Evolutionary conservation across 37 sponge, comb jelly and placozoan species (phyloP).

Genomic region (Axinella damicornis): DNA sequence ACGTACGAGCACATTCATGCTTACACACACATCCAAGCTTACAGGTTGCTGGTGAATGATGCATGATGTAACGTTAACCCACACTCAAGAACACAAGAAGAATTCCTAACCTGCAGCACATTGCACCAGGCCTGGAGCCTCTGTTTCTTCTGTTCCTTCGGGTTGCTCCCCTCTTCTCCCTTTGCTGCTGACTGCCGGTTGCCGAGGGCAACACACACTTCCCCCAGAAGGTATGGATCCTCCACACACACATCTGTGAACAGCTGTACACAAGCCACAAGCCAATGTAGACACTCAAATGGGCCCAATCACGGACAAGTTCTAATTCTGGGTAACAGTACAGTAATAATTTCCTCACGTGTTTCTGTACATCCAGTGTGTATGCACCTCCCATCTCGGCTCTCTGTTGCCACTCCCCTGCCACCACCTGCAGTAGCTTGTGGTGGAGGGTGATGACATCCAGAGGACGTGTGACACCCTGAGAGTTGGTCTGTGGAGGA

Average conservation of each 20-base stretch:
- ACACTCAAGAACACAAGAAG: no score
- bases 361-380: conserved; percentile 32
- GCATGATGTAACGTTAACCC: no score
- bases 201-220: conserved; percentile 11
- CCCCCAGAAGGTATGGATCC: conserved; percentile 49
- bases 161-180: not conserved
- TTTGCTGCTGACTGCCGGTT: conserved; percentile 14
- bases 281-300: no score
- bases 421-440: conserved; percentile 37
- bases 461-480: not conserved
- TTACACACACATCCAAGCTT: no score
- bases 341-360: conserved; percentile 38
- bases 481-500: not conserved
- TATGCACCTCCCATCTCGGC: conserved; percentile 38
- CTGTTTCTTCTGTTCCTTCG: not conserved
- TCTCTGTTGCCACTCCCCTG: conserved; percentile 35
- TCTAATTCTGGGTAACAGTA: no score
- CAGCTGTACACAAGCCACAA: no score
- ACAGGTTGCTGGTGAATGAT: no score
- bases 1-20: no score
- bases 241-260: conserved; percentile 43
- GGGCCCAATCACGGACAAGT: no score
- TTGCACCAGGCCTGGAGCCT: conserved; percentile 35
- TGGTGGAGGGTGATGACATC: conserved; percentile 12
- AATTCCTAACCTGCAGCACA: conserved; percentile 44